Conservation (phyloP, 2,888 invertebrate genomes). For the Tenodera sinensis region DNA sequence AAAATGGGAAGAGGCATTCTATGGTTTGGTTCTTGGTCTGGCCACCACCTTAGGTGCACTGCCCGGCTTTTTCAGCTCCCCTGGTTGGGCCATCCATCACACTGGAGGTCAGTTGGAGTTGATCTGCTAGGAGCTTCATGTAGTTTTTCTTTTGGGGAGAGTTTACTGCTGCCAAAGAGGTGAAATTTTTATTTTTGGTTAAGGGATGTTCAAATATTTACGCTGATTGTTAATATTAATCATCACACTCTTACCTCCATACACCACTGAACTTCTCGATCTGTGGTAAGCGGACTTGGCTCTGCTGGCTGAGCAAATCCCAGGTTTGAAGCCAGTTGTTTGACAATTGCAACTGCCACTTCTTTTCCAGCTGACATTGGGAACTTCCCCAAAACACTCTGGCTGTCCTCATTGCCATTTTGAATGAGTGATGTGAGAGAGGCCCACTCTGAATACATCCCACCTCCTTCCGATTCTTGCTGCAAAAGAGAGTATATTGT, state of each 20-base stretch:
- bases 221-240: conserved; percentile 15
- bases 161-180: neutral
- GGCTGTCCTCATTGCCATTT: conserved; percentile 59
- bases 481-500: conserved; percentile 29
- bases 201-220: neutral
- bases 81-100: too few relatives aligned
- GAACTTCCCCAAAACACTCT: conserved; percentile 76
- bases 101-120: too few relatives aligned
- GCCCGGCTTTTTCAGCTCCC: too few relatives aligned
- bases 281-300: conserved; percentile 77
- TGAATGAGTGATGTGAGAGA: conserved; percentile 64
- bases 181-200: neutral
- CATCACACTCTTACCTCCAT: conserved; percentile 60
- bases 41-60: too few relatives aligned
- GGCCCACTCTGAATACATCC: conserved; percentile 84
- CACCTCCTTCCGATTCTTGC: conserved; percentile 62
- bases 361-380: conserved; percentile 68
- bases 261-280: conserved; percentile 64
- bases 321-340: conserved; percentile 67
- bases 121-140: neutral
- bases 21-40: too few relatives aligned
- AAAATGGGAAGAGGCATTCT: too few relatives aligned
- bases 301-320: conserved; percentile 74
- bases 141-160: neutral
- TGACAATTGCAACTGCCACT: conserved; percentile 76